Percentiles rank a stretch among this genome's conserved stretches.
These are phyloP conservation scores for Sciurus vulgaris DNA, from an alignment of 2,797 vertebrate genomes.

Conservation along the genomic window DNA sequence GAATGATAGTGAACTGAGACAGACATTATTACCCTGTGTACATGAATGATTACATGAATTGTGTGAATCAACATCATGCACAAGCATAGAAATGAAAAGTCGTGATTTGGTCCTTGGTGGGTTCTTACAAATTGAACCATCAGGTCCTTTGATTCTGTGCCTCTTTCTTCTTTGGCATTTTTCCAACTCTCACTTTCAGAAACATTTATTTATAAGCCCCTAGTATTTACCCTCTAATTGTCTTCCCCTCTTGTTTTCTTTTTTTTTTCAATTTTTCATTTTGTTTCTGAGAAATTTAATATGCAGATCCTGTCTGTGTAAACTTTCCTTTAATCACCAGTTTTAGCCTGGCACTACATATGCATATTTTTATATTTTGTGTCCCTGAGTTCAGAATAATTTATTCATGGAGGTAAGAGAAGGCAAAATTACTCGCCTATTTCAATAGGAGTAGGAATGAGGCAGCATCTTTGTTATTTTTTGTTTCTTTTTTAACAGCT, in stretches of 20 bases:
- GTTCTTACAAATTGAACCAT: neutral
- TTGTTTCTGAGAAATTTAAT: neutral
- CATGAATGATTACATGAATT: too few relatives aligned
- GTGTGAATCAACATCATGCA: too few relatives aligned
- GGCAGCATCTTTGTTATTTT: neutral
- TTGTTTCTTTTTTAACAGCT: neutral
- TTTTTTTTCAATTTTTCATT: neutral
- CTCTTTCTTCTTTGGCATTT: neutral
- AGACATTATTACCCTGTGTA: too few relatives aligned
- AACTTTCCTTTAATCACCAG: neutral
- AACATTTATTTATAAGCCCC: neutral
- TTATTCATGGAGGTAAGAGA: neutral
- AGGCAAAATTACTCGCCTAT: neutral
- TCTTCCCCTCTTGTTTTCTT: neutral
- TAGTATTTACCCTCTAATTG: neutral
- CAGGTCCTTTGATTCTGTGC: neutral
- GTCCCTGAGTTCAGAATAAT: neutral
- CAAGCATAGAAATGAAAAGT: too few relatives aligned
- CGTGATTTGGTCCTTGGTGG: neutral
- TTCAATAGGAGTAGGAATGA: neutral
- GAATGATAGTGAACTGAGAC: too few relatives aligned
- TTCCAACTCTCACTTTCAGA: constrained; percentile 10
- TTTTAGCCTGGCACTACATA: neutral
- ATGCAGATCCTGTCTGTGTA: neutral
- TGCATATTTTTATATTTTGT: neutral